Percentiles rank a stretch among this genome's conserved stretches.
These are phyloP conservation scores for Drosophila melanogaster DNA, from an alignment of 1,140 invertebrate species.

Conservation along the genomic window Release_6_plus_ISO1_MT NT_037436.4:17836501-17837000, in stretches of 20 bases:
- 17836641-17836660: constrained; percentile 38
- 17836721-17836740: constrained; percentile 47
- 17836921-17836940: neutral
- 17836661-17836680: constrained; percentile 79
- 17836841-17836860: constrained; percentile 28
- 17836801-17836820: constrained; percentile 56
- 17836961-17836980: constrained; percentile 10
- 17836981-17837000: neutral
- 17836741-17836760: constrained; percentile 2
- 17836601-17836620: constrained; percentile 54
- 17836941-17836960: constrained; percentile 10
- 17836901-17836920: constrained; percentile 18
- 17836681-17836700: constrained; percentile 75
- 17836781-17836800: constrained; percentile 49
- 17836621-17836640: neutral
- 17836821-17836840: constrained; percentile 81
- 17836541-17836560: constrained; percentile 76
- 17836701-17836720: constrained; percentile 67
- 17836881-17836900: constrained; percentile 51
- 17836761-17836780: constrained; percentile 19
- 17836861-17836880: constrained; percentile 72
- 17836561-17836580: constrained; percentile 77
- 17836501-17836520: constrained; percentile 62
- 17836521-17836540: constrained; percentile 19
- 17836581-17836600: constrained; percentile 71